Conservation (phyloP, 2,888 invertebrate species). For the Orthosia cruda region DNA sequence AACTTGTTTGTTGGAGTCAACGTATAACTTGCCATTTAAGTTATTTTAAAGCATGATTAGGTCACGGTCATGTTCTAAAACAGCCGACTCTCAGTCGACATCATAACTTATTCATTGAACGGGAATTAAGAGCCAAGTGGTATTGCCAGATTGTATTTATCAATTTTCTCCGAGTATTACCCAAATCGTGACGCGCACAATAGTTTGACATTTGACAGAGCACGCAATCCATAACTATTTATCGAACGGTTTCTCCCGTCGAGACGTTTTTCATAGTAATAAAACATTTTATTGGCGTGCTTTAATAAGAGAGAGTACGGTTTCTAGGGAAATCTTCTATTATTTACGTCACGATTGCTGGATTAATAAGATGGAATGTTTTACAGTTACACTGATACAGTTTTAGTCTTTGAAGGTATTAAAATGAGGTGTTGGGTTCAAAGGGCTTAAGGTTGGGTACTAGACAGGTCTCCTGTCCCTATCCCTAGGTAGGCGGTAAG, state of each 20-base stretch:
- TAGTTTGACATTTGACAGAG: slow-evolving; percentile 59
- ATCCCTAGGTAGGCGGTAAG: neutral
- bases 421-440: slow-evolving; percentile 31
- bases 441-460: slow-evolving; percentile 26
- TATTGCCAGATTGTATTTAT: slow-evolving; percentile 7
- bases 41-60: slow-evolving; percentile 36
- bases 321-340: slow-evolving; percentile 34
- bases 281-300: slow-evolving; percentile 40
- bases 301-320: slow-evolving; percentile 48
- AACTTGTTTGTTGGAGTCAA: slow-evolving; percentile 3
- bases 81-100: slow-evolving; percentile 6
- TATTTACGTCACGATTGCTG: slow-evolving; percentile 34
- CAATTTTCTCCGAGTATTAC: slow-evolving; percentile 22
- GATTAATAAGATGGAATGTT: neutral
- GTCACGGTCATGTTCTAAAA: slow-evolving; percentile 44
- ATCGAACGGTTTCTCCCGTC: slow-evolving; percentile 35
- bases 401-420: slow-evolving; percentile 13
- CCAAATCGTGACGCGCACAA: slow-evolving; percentile 13
- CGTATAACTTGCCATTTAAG: slow-evolving; percentile 23
- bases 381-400: slow-evolving; percentile 14
- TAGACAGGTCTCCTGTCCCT: slow-evolving; percentile 18
- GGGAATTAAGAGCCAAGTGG: slow-evolving; percentile 13
- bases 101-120: slow-evolving; percentile 34
- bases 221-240: slow-evolving; percentile 52
- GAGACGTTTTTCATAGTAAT: slow-evolving; percentile 41